phyloP scores from a whole-genome alignment of 1,140 invertebrate genomes.

The Rhysida immarginata region DNA sequence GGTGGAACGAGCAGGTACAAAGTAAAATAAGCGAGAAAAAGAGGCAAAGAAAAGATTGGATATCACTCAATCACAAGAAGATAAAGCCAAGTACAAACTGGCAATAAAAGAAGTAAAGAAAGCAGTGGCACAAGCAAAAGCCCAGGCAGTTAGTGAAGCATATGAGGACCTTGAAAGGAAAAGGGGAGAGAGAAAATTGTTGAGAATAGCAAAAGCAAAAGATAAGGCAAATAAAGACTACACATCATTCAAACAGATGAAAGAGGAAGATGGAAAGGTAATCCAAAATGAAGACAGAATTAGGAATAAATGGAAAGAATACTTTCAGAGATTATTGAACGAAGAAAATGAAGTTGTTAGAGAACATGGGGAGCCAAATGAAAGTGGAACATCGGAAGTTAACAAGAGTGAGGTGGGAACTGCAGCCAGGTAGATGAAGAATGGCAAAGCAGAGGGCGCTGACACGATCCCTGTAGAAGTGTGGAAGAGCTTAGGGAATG shows the following conservation, averaged over 20 bases:
- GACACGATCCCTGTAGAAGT: neutral
- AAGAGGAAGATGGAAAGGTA: neutral
- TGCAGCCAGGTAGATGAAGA: neutral
- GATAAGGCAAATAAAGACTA: neutral
- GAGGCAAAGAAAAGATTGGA: neutral
- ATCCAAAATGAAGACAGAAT: neutral
- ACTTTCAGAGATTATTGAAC: neutral
- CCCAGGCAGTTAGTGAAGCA: neutral
- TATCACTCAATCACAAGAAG: neutral
- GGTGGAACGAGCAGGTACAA: neutral
- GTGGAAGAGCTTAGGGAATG: neutral
- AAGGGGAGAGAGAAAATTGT: neutral
- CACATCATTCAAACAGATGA: neutral
- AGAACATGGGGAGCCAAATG: neutral
- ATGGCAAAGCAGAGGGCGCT: neutral
- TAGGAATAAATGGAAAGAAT: neutral
- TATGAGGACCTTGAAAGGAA: neutral
- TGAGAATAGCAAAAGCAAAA: neutral
- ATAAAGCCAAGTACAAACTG: neutral
- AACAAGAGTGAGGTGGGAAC: neutral
- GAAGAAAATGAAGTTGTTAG: neutral
- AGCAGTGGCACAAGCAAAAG: neutral
- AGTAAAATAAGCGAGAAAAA: neutral
- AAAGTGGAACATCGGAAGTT: neutral
- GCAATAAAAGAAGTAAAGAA: neutral